These are phyloP conservation scores for Corbicula japonica DNA, from an alignment of 2,888 invertebrate species.

Conservation along the genomic window DNA sequence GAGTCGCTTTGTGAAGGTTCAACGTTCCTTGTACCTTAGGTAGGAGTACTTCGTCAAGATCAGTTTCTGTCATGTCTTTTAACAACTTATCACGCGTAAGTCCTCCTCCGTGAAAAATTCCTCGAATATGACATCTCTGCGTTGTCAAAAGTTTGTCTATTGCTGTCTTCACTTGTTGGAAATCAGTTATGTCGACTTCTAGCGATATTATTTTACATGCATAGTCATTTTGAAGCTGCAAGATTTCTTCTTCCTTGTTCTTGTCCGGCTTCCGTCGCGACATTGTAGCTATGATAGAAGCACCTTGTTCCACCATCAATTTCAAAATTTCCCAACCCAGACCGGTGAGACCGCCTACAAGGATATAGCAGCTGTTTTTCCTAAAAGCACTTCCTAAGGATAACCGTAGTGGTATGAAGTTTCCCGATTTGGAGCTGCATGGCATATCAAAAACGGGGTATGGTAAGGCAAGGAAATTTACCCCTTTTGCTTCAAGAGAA, in stretches of 20 bases:
- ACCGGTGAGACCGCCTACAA: constrained; percentile 78
- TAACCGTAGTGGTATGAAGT: neutral
- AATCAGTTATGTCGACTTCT: constrained; percentile 69
- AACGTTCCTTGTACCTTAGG: constrained; percentile 70
- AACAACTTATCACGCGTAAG: constrained; percentile 60
- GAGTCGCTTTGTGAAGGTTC: constrained; percentile 72
- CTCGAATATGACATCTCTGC: constrained; percentile 59
- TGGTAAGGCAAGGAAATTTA: neutral
- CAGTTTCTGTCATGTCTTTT: constrained; percentile 47
- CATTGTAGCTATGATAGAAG: constrained; percentile 68
- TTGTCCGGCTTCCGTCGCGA: constrained; percentile 61
- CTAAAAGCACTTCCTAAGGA: constrained; percentile 48
- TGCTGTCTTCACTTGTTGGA: constrained; percentile 49
- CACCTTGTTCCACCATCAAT: constrained; percentile 67
- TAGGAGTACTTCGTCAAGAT: constrained; percentile 32
- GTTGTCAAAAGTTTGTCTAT: constrained; percentile 7
- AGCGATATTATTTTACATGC: constrained; percentile 57
- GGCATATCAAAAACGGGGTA: neutral
- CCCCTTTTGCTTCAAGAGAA: neutral
- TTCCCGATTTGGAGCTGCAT: neutral
- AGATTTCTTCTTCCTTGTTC: constrained; percentile 51
- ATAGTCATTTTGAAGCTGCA: constrained; percentile 33
- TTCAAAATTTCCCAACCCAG: constrained; percentile 77
- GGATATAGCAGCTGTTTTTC: constrained; percentile 67
- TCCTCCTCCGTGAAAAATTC: constrained; percentile 73